Evolutionary conservation across 2,797 vertebrate species (phyloP).

Genomic region (Gambelia wislizenii): DNA sequence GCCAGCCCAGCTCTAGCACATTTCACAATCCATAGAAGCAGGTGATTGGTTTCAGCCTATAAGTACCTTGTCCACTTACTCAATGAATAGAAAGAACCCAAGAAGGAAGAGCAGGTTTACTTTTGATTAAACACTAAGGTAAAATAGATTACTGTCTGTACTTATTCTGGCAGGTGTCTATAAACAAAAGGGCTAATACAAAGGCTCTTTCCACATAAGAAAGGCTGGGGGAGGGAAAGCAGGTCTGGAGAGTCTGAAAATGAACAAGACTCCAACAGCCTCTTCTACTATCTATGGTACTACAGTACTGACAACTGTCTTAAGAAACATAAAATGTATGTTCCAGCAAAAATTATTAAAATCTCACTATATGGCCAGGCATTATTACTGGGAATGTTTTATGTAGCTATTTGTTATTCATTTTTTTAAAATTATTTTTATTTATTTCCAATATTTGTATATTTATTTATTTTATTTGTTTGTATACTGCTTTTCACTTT

Average conservation of each 20-base stretch:
- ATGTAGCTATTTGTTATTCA: not conserved
- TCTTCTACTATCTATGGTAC: not conserved
- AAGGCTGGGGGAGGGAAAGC: not conserved
- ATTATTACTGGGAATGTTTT: not conserved
- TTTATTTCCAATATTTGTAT: not conserved
- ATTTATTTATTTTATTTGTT: not conserved
- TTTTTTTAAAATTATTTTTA: not conserved
- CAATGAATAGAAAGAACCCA: not conserved
- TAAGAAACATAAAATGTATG: not conserved
- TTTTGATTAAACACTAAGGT: too few relatives aligned
- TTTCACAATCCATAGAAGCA: not conserved
- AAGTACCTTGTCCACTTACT: not conserved
- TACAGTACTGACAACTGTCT: not conserved
- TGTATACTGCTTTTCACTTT: too few relatives aligned
- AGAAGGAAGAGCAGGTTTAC: not conserved
- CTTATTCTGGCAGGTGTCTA: not conserved
- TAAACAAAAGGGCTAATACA: not conserved
- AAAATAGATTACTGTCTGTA: not conserved
- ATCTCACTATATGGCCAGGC: too few relatives aligned
- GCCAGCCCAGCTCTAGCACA: not conserved
- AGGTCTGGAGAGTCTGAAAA: not conserved
- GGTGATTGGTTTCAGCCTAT: not conserved
- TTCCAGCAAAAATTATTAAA: not conserved
- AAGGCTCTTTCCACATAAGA: not conserved
- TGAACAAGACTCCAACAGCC: not conserved